phyloP scores from a whole-genome alignment of 2,797 vertebrate genomes.

The Myotis findleyi region DNA sequence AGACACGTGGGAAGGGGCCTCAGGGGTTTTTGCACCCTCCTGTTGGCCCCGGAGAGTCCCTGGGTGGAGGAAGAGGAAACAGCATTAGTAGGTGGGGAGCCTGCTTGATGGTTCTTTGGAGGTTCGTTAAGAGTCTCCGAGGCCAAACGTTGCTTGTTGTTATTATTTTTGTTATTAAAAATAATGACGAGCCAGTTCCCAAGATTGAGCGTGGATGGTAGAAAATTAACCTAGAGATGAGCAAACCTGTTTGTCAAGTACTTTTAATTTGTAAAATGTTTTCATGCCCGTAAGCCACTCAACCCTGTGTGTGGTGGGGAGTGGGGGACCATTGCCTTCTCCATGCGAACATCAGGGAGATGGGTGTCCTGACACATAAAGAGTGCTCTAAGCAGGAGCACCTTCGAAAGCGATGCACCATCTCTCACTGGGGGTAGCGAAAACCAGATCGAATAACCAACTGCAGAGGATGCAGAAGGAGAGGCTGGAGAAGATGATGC shows the following conservation, averaged over 20 bases:
- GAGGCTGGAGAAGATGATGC: background rate
- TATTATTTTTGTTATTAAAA: constrained; percentile 30
- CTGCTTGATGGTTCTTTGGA: background rate
- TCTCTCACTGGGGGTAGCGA: background rate
- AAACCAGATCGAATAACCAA: background rate
- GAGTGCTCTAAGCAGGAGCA: background rate
- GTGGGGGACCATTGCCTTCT: background rate
- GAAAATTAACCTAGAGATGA: background rate
- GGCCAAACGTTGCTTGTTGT: background rate
- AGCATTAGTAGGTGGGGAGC: background rate
- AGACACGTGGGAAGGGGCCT: background rate
- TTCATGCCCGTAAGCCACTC: background rate
- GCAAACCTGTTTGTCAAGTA: background rate
- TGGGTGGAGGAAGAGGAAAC: background rate
- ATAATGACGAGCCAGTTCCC: background rate
- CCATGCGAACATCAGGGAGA: background rate
- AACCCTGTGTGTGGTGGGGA: background rate
- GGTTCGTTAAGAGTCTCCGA: background rate
- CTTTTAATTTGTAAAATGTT: background rate
- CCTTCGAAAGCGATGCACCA: background rate
- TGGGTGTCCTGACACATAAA: background rate
- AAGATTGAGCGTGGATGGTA: background rate
- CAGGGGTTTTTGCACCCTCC: background rate
- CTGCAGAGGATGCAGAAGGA: background rate
- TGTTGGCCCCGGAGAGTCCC: background rate